Percentiles rank a stretch among this genome's conserved stretches.
phyloP scores from a whole-genome alignment of 1,140 invertebrate genomes.

The Bombus terrestris region DNA sequence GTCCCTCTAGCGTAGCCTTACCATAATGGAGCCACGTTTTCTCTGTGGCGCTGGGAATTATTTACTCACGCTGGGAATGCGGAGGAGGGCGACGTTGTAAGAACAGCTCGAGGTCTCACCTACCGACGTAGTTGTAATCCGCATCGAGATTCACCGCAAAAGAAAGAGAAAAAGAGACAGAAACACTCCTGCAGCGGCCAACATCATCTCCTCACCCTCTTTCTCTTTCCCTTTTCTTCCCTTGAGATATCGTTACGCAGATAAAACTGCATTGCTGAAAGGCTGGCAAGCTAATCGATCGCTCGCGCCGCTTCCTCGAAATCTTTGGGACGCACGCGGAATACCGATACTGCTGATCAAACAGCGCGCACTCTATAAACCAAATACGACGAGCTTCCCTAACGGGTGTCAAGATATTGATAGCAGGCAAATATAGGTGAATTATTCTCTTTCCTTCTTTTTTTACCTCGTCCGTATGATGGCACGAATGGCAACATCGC shows the following conservation, averaged over 20 bases:
- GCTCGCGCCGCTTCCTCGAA: constrained; percentile 54
- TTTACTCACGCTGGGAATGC: constrained; percentile 65
- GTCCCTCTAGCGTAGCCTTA: constrained; percentile 17
- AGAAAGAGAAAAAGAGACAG: constrained; percentile 3
- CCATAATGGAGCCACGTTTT: constrained; percentile 67
- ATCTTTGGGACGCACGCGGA: constrained; percentile 43
- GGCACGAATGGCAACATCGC: too few relatives aligned
- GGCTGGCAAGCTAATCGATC: constrained; percentile 69
- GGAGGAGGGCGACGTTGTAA: constrained; percentile 56
- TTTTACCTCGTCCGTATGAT: too few relatives aligned
- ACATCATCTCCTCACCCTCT: not conserved
- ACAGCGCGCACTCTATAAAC: constrained; percentile 12
- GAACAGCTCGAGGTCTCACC: constrained; percentile 64
- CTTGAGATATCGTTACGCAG: constrained; percentile 73
- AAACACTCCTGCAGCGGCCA: too few relatives aligned
- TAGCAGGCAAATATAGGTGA: too few relatives aligned
- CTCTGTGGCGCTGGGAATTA: constrained; percentile 60
- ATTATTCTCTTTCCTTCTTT: too few relatives aligned
- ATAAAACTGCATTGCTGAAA: constrained; percentile 75
- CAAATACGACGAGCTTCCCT: not conserved
- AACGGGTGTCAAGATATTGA: not conserved
- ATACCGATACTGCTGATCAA: constrained; percentile 43
- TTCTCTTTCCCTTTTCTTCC: not conserved
- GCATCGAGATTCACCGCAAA: constrained; percentile 52
- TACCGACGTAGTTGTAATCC: constrained; percentile 48